Evolutionary conservation across 92 coral and sea anemone species (phyloP).

Genomic region (Paramuricea clavata): DNA sequence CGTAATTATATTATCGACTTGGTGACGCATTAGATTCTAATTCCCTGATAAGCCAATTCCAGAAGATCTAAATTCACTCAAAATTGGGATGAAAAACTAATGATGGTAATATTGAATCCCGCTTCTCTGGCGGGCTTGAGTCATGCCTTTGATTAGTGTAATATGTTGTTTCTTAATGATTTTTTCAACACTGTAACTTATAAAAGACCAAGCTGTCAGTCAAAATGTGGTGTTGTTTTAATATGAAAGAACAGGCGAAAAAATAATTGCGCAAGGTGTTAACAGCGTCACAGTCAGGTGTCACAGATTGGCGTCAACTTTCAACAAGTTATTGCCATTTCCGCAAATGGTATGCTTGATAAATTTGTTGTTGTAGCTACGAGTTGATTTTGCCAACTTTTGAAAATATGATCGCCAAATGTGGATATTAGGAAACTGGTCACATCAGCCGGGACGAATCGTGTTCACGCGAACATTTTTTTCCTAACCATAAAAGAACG

Average conservation of each 20-base stretch:
- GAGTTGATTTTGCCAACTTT: too few species aligned
- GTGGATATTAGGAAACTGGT: too few species aligned
- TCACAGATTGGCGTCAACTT: background rate
- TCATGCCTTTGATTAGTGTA: constrained; percentile 12
- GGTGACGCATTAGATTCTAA: background rate
- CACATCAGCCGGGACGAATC: too few species aligned
- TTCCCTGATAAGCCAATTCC: background rate
- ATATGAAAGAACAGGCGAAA: constrained; percentile 17
- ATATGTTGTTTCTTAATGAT: constrained; percentile 35
- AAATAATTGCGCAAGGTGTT: background rate
- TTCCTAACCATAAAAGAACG: too few species aligned
- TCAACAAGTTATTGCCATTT: background rate
- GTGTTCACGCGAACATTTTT: too few species aligned
- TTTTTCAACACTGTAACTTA: constrained; percentile 25
- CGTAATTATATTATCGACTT: background rate
- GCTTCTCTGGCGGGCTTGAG: background rate
- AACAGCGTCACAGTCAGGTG: background rate
- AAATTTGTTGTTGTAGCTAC: too few species aligned
- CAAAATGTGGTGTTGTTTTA: constrained; percentile 1
- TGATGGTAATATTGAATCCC: background rate
- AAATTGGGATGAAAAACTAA: background rate
- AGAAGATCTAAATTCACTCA: background rate
- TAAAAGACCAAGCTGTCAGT: constrained; percentile 25
- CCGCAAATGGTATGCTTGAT: background rate
- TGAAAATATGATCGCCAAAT: too few species aligned